Conservation (phyloP, 2,888 invertebrate species). For the Bimastos eiseni region DNA sequence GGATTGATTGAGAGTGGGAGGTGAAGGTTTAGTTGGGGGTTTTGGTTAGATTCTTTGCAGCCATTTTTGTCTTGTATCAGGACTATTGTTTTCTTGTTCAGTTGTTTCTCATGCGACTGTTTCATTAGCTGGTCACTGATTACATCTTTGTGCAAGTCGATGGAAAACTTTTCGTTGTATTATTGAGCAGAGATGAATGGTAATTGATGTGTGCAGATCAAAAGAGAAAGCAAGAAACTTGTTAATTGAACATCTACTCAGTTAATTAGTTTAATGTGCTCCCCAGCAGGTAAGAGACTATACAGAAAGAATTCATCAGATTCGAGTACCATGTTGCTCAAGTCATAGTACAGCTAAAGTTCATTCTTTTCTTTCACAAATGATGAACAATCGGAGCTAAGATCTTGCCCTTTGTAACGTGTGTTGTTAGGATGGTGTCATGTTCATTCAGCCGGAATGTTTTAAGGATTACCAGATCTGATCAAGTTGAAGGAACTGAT, state of each 20-base stretch:
- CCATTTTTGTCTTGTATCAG: not conserved
- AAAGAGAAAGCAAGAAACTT: not conserved
- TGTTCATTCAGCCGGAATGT: not conserved
- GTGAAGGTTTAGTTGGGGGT: not conserved
- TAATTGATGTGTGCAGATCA: not conserved
- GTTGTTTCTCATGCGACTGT: not conserved
- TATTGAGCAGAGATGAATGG: not conserved
- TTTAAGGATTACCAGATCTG: not conserved
- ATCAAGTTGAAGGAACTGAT: not conserved
- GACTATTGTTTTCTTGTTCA: not conserved
- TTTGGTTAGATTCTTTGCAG: not conserved
- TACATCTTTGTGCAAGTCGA: not conserved
- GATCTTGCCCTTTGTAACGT: not conserved
- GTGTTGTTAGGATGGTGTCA: not conserved
- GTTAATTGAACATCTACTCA: conserved; percentile 1
- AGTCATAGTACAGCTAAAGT: not conserved
- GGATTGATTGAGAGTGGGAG: not conserved
- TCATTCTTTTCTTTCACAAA: not conserved
- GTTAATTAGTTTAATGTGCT: not conserved
- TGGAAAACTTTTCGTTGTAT: not conserved
- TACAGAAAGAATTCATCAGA: not conserved
- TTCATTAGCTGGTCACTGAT: not conserved
- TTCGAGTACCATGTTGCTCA: not conserved
- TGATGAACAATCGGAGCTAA: not conserved
- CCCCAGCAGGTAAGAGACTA: not conserved